A percentile compares a stretch with the other conserved stretches of the same genome.
These are phyloP conservation scores for Chamaedrilus cognettii DNA, from an alignment of 2,888 invertebrate genomes.

Conservation along the genomic window DNA sequence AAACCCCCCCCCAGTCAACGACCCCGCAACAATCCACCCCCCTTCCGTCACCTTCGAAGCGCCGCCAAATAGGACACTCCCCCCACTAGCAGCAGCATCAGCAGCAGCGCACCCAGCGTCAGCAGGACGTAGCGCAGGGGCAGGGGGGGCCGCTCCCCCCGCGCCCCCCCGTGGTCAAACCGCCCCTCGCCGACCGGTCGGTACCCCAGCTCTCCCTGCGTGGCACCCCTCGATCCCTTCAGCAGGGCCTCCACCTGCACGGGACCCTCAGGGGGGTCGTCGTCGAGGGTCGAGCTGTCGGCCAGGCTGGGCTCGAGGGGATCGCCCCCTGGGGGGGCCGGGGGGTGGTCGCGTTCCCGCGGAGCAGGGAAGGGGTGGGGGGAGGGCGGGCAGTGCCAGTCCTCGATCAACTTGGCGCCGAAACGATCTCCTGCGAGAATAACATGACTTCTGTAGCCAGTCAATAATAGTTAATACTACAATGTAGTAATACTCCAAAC, in stretches of 20 bases:
- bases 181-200: not conserved
- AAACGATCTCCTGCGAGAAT: not conserved
- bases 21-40: too few relatives aligned
- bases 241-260: not conserved
- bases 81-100: not conserved
- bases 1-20: too few relatives aligned
- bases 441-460: too few relatives aligned
- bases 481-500: too few relatives aligned
- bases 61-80: not conserved
- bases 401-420: constrained; percentile 4
- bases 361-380: too few relatives aligned
- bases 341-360: too few relatives aligned
- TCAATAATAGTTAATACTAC: too few relatives aligned
- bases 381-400: not conserved
- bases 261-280: too few relatives aligned
- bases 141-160: not conserved
- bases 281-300: not conserved
- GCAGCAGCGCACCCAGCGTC: not conserved
- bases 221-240: too few relatives aligned
- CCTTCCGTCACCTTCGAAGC: not conserved
- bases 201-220: not conserved
- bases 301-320: not conserved
- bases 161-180: not conserved
- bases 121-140: not conserved
- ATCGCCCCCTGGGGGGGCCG: not conserved